These are phyloP conservation scores for Syngnathus typhle DNA, from an alignment of 2,113 vertebrate species.

Conservation along the genomic window DNA sequence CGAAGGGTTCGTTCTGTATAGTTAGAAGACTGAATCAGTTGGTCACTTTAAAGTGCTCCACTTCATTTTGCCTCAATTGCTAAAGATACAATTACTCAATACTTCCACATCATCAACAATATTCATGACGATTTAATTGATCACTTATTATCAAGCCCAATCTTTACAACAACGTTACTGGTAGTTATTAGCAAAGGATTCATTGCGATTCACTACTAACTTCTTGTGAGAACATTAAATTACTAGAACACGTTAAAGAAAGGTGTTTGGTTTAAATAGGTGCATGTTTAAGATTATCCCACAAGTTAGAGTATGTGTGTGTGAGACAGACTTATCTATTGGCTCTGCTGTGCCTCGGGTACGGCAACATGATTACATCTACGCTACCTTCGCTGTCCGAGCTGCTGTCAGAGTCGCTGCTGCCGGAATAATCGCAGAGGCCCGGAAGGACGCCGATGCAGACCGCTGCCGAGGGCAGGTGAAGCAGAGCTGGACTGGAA, in stretches of 20 bases:
- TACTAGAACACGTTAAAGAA: background rate
- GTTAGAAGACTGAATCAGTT: background rate
- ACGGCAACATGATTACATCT: conserved; percentile 76
- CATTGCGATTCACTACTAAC: background rate
- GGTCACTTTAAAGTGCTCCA: background rate
- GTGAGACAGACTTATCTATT: conserved; percentile 61
- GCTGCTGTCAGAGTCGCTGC: conserved; percentile 97
- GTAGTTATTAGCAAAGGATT: background rate
- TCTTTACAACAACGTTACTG: background rate
- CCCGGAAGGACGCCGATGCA: conserved; percentile 94
- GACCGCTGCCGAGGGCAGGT: conserved; percentile 87
- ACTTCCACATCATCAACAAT: background rate
- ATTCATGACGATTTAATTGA: background rate
- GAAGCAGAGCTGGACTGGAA: conserved; percentile 65
- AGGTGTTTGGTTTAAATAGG: background rate
- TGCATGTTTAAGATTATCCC: background rate
- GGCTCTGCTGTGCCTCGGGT: conserved; percentile 57
- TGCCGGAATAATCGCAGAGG: conserved; percentile 88
- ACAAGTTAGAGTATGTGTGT: background rate
- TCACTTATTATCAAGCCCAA: background rate
- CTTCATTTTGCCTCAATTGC: background rate
- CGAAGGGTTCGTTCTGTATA: too few species aligned
- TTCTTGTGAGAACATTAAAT: background rate
- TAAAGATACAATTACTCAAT: background rate
- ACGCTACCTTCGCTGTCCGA: conserved; percentile 93